Percentiles rank a stretch among this genome's conserved stretches.
Evolutionary conservation across 2,113 vertebrate genomes (phyloP).

Genomic region (Mesembrinibis cayennensis): DNA sequence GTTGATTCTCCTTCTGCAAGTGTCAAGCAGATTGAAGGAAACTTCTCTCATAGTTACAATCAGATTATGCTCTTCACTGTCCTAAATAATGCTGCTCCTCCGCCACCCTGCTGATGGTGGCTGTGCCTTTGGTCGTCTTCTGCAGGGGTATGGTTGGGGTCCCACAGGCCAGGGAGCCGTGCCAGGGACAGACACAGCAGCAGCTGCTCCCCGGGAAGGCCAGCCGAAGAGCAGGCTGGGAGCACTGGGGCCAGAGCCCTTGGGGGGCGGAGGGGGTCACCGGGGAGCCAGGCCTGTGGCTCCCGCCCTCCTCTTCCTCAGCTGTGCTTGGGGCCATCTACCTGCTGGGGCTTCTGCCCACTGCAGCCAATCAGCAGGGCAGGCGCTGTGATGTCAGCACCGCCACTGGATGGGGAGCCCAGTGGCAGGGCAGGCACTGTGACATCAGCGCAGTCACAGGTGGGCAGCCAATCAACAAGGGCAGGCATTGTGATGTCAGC

Average conservation of each 20-base stretch:
- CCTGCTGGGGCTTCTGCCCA: no score
- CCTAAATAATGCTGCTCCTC: not conserved
- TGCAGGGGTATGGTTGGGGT: no score
- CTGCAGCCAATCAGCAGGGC: no score
- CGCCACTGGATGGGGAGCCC: not conserved
- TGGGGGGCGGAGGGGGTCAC: no score
- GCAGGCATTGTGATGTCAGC: not conserved
- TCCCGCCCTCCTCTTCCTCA: not conserved
- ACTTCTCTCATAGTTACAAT: not conserved
- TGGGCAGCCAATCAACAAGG: not conserved
- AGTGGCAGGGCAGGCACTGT: not conserved
- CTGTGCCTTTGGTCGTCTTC: not conserved
- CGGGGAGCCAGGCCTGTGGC: rapidly evolving
- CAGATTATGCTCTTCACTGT: not conserved
- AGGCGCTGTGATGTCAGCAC: not conserved
- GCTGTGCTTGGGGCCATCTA: no score
- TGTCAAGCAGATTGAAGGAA: not conserved
- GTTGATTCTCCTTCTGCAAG: not conserved
- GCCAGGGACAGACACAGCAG: no score
- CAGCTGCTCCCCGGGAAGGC: not conserved
- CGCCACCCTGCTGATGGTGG: no score
- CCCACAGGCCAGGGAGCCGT: rapidly evolving
- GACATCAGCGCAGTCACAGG: not conserved
- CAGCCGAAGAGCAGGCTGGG: no score
- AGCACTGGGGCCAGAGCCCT: no score